Conservation (phyloP, 2,797 vertebrate genomes). For the Acipenser ruthenus region DNA sequence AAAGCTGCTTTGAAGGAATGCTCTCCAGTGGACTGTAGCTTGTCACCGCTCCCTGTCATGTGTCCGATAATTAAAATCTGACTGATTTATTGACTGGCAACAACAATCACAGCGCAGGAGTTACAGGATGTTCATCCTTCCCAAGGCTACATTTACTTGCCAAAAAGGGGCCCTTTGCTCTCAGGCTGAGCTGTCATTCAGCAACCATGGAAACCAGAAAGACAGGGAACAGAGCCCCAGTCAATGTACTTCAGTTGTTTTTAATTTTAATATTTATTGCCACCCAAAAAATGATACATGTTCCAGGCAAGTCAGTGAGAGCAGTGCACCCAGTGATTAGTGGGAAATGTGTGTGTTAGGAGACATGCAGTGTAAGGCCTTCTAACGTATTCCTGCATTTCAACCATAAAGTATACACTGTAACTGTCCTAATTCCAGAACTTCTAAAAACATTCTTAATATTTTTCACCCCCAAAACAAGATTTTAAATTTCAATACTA, state of each 20-base stretch:
- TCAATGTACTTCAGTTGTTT: slow-evolving; percentile 65
- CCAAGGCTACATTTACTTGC: slow-evolving; percentile 75
- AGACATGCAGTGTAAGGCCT: slow-evolving; percentile 35
- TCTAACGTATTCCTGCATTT: slow-evolving; percentile 21
- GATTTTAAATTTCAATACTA: too few relatives aligned
- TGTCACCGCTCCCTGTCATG: slow-evolving; percentile 69
- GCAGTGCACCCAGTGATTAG: slow-evolving; percentile 45
- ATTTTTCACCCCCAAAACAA: too few relatives aligned
- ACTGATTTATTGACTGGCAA: slow-evolving; percentile 79
- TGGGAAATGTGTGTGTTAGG: slow-evolving; percentile 42
- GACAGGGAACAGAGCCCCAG: slow-evolving; percentile 67
- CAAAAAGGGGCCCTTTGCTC: slow-evolving; percentile 54
- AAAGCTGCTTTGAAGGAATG: slow-evolving; percentile 65
- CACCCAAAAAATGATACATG: slow-evolving; percentile 69
- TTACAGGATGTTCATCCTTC: slow-evolving; percentile 66
- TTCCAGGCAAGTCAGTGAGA: slow-evolving; percentile 57
- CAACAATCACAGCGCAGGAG: slow-evolving; percentile 54
- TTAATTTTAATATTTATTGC: slow-evolving; percentile 77
- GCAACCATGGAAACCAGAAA: slow-evolving; percentile 66
- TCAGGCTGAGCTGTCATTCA: slow-evolving; percentile 70
- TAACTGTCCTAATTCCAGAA: too few relatives aligned
- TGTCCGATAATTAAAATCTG: slow-evolving; percentile 81
- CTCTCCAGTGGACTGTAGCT: slow-evolving; percentile 62
- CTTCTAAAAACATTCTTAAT: too few relatives aligned
- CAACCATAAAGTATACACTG: too few relatives aligned